phyloP scores from a whole-genome alignment of 2,797 vertebrate genomes.

The Labroides dimidiatus region DNA sequence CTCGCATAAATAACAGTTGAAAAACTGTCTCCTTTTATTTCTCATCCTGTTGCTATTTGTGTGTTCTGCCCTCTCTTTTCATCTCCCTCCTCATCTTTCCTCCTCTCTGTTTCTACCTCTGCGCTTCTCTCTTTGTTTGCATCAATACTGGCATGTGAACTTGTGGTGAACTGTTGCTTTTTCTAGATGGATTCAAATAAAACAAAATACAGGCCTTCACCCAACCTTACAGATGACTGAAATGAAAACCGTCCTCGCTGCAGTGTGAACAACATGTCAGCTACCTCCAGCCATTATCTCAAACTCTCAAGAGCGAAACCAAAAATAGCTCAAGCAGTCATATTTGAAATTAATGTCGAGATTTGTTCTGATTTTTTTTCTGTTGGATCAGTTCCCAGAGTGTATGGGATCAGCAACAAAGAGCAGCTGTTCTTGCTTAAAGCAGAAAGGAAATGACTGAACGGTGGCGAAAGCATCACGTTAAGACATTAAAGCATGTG shows the following conservation, averaged over 20 bases:
- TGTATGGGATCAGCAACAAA: neutral
- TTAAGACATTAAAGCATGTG: neutral
- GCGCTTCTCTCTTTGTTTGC: neutral
- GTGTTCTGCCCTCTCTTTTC: constrained; percentile 4
- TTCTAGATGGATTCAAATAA: neutral
- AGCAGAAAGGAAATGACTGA: neutral
- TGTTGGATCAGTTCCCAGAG: no score
- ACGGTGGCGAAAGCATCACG: neutral
- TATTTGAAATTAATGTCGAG: neutral
- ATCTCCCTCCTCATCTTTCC: neutral
- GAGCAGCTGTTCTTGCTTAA: neutral
- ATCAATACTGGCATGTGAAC: constrained; percentile 1
- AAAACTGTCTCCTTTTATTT: constrained; percentile 2
- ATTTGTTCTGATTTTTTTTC: no score
- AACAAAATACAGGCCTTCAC: neutral
- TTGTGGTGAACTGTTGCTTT: neutral
- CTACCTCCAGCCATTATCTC: neutral
- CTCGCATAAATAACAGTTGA: neutral
- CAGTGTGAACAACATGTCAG: neutral
- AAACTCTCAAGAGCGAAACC: neutral
- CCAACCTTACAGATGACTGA: neutral
- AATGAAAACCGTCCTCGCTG: neutral
- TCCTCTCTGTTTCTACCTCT: neutral
- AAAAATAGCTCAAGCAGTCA: neutral
- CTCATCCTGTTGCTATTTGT: neutral